A percentile compares a stretch with the other conserved stretches of the same genome.
phyloP scores from a whole-genome alignment of 2,888 invertebrate genomes.

The Fragum whitleyi region DNA sequence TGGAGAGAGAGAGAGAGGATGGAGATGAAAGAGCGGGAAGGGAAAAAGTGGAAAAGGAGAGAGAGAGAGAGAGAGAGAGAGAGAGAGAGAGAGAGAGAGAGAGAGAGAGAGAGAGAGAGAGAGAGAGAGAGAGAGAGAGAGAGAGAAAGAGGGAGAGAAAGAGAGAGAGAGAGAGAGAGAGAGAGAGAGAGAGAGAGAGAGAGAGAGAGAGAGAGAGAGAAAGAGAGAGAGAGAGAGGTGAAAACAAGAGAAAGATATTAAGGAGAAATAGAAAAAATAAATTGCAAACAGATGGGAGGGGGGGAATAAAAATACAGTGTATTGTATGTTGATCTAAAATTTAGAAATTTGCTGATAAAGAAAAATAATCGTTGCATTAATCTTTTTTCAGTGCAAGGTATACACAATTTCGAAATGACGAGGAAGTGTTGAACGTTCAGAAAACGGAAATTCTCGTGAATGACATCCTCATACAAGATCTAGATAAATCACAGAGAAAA shows the following conservation, averaged over 20 bases:
- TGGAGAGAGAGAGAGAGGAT: background rate
- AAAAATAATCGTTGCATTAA: too few species aligned
- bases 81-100: background rate
- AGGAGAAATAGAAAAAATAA: too few species aligned
- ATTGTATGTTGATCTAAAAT: too few species aligned
- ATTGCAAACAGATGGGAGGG: too few species aligned
- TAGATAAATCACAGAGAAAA: background rate
- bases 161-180: background rate
- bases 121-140: too few species aligned
- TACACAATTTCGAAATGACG: too few species aligned
- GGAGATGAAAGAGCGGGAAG: background rate
- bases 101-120: too few species aligned
- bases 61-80: background rate
- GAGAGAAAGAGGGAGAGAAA: background rate
- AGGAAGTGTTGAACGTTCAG: too few species aligned
- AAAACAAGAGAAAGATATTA: background rate
- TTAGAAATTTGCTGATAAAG: too few species aligned
- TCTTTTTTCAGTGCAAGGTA: too few species aligned
- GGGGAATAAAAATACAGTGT: too few species aligned
- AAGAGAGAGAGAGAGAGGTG: background rate
- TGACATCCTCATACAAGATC: background rate
- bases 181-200: background rate
- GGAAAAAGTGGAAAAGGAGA: background rate
- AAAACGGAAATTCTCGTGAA: too few species aligned
- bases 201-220: background rate